A percentile compares a stretch with the other conserved stretches of the same genome.
Conservation (phyloP, 2,797 vertebrate species). For the Choloepus didactylus region DNA sequence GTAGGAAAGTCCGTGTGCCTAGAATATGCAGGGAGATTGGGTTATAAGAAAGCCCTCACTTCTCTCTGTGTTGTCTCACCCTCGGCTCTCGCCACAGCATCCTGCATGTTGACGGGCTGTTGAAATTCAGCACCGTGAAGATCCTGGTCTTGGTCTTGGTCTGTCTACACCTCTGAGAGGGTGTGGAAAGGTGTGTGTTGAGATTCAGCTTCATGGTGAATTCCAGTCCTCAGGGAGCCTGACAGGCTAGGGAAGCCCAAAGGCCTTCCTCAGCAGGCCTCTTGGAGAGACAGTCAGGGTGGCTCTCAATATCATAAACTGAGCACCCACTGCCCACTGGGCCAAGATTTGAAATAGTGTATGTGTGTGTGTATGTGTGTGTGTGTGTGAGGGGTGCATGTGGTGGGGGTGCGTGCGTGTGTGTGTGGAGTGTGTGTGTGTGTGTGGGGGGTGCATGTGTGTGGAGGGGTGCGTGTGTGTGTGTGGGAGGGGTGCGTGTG, state of each 20-base stretch:
- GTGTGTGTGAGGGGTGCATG: not conserved
- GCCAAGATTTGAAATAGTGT: not conserved
- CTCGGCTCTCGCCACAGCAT: not conserved
- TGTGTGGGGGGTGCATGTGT: too few relatives aligned
- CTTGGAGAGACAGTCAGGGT: not conserved
- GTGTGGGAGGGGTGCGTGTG: too few relatives aligned
- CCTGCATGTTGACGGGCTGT: not conserved
- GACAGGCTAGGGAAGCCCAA: not conserved
- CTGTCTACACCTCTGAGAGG: conserved; percentile 82
- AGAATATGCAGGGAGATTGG: fast-evolving
- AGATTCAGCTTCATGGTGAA: not conserved
- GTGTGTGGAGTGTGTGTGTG: too few relatives aligned
- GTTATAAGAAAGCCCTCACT: not conserved
- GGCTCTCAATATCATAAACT: not conserved
- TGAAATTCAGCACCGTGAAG: conserved; percentile 76
- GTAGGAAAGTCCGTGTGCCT: not conserved
- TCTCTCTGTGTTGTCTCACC: not conserved
- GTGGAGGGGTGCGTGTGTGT: too few relatives aligned
- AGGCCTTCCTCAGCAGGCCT: not conserved
- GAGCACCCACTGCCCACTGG: not conserved
- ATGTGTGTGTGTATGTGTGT: not conserved
- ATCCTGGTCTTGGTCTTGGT: conserved; percentile 80
- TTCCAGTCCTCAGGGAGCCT: not conserved
- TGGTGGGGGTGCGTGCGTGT: too few relatives aligned
- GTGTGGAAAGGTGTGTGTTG: conserved; percentile 70